Conservation (phyloP, 2,113 vertebrate species). For the Cololabis saira region DNA sequence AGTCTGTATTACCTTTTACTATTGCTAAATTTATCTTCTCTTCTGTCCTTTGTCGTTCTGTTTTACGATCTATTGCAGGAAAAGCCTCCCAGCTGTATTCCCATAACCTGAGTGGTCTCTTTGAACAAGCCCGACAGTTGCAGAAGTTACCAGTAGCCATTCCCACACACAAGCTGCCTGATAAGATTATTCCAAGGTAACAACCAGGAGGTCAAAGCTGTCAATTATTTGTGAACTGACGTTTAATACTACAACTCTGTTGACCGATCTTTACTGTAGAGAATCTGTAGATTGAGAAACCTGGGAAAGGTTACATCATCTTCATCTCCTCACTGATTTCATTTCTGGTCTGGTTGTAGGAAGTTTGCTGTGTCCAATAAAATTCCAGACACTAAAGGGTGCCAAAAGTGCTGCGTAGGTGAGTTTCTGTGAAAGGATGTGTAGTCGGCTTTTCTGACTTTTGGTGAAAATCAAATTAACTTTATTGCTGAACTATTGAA, state of each 20-base stretch:
- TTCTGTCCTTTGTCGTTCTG: background rate
- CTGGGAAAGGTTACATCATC: too few species aligned
- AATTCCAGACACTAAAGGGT: conserved; percentile 98
- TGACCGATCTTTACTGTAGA: background rate
- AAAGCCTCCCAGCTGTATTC: conserved; percentile 99
- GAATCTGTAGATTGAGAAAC: too few species aligned
- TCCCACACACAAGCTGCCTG: conserved; percentile 96
- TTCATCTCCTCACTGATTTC: background rate
- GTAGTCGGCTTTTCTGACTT: background rate
- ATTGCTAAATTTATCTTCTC: too few species aligned
- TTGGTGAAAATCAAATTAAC: background rate
- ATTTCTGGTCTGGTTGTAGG: conserved; percentile 80
- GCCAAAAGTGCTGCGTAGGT: conserved; percentile 99
- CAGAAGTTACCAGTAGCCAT: conserved; percentile 97
- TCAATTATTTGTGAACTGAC: background rate
- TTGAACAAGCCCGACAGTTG: conserved; percentile 97
- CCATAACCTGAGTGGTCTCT: conserved; percentile 93
- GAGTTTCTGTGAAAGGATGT: conserved; percentile 28
- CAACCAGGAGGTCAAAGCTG: background rate
- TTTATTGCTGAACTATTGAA: background rate
- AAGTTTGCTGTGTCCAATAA: conserved; percentile 97
- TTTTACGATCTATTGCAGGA: conserved; percentile 72
- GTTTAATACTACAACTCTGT: background rate
- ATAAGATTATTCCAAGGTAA: conserved; percentile 95
- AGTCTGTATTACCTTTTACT: too few species aligned